These are phyloP conservation scores for Drosophila serrata DNA, from an alignment of 1,140 invertebrate species.

Conservation along the genomic window DNA sequence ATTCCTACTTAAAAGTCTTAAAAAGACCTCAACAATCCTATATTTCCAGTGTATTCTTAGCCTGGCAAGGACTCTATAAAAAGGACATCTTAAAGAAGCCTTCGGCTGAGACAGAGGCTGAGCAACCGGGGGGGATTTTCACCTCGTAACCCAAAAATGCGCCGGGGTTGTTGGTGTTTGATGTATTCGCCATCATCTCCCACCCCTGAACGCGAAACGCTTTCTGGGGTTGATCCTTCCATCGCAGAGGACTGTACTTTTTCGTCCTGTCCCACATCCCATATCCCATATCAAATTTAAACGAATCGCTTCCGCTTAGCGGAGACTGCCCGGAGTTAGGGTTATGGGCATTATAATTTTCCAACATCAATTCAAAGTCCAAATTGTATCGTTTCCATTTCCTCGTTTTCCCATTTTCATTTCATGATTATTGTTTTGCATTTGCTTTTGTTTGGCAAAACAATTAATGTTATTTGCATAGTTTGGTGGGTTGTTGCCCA, in stretches of 20 bases:
- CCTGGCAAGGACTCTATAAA: constrained; percentile 22
- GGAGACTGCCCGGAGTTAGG: constrained; percentile 73
- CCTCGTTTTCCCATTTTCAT: constrained; percentile 52
- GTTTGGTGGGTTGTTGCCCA: constrained; percentile 51
- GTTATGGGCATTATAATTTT: constrained; percentile 72
- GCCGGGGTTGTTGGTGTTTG: constrained; percentile 46
- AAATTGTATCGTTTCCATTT: constrained; percentile 72
- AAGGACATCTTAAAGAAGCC: constrained; percentile 60
- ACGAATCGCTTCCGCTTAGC: constrained; percentile 68
- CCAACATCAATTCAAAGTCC: constrained; percentile 51
- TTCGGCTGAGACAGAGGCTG: not conserved
- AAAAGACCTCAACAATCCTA: not conserved
- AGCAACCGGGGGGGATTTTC: constrained; percentile 58
- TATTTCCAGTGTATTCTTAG: constrained; percentile 49
- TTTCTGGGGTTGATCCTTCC: constrained; percentile 65
- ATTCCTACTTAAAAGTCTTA: not conserved
- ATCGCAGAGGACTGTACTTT: constrained; percentile 62
- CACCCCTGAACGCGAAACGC: constrained; percentile 48
- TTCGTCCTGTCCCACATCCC: constrained; percentile 34
- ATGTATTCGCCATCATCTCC: constrained; percentile 30
- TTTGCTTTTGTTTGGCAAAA: constrained; percentile 73
- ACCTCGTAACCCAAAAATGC: constrained; percentile 73
- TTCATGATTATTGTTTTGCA: constrained; percentile 59
- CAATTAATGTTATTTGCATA: constrained; percentile 84
- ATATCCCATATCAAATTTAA: constrained; percentile 83